Evolutionary conservation across 2,797 vertebrate species (phyloP), one percentile per base, ranked within the genome.

Genomic region (Nasua narica): DNA sequence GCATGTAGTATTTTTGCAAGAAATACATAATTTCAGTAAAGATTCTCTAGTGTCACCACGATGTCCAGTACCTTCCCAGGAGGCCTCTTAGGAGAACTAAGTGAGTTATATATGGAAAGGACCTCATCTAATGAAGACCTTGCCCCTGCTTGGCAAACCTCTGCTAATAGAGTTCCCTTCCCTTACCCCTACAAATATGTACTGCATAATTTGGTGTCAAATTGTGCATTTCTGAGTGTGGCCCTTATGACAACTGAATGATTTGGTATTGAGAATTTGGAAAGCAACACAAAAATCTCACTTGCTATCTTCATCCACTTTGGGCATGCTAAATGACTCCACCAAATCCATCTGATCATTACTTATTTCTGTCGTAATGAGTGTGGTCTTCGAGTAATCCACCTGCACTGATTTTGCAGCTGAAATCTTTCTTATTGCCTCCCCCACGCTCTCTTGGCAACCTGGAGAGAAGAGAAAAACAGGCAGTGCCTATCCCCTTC

Each of bases 341-440:
- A 23, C 27, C 35, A 62, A 32, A 56, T 85, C 32, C 43, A 12
- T 25, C 18, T 46, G 18, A 29, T 43, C 78, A 78, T 62, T 46
- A 54, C 12, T 83, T 76, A 11, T 32, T 62, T 85, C 32, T 2
- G 25, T 16, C 0, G 8, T 27, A 58, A 58, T 67, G 40, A 94
- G 85, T 3, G 0, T 2, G 5, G 54, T 85, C n/a, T 69, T 94
- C 23, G 6, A 2, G 1, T 92, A 94, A 65, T 94, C 79, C 25
- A 85, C 65, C 40, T 58, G 70, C 32, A 81, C 72, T 50, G 65
- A 65, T 79, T 96, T 94, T 79, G 93, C 92, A 85, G 79, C 48
- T 50, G 85, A 40, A 50, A 74, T 29, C 14, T 85, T 92, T 74
- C 29, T 78, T 79, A 94, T 27, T 0, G 79, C 74, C 13, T 84